Percentiles rank a stretch among this genome's conserved stretches.
These are phyloP conservation scores for Morone saxatilis DNA, from an alignment of 2,113 vertebrate species.

Conservation along the genomic window DNA sequence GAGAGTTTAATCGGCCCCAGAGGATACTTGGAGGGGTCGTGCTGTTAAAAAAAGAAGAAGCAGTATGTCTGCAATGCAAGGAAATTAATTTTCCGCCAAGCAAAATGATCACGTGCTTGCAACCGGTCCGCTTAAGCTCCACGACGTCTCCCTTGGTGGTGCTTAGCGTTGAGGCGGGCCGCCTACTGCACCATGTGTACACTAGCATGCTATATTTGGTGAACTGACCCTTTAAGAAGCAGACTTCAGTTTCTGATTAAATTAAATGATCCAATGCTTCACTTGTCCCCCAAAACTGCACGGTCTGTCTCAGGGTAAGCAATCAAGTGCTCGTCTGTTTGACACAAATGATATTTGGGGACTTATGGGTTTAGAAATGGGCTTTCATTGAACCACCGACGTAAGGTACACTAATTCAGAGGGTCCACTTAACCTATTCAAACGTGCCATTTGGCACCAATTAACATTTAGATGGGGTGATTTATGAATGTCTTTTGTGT, in stretches of 20 bases:
- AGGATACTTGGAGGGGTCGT: conserved; percentile 30
- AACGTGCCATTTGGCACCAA: conserved; percentile 68
- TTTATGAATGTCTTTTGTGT: conserved; percentile 53
- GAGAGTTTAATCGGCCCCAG: conserved; percentile 72
- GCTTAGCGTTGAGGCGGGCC: conserved; percentile 7
- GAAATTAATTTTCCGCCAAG: conserved; percentile 54
- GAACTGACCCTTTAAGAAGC: conserved; percentile 28
- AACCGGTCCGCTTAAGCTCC: conserved; percentile 18
- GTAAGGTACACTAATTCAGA: conserved; percentile 51
- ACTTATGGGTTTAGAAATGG: conserved; percentile 63
- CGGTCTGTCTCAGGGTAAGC: conserved; percentile 27
- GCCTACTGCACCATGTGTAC: background rate
- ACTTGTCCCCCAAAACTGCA: conserved; percentile 22
- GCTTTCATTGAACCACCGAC: conserved; percentile 64
- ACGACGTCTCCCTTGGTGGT: conserved; percentile 25
- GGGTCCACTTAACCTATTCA: conserved; percentile 75
- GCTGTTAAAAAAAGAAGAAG: conserved; percentile 25
- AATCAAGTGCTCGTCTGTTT: conserved; percentile 39
- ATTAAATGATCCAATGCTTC: conserved; percentile 49
- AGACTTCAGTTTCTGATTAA: conserved; percentile 36
- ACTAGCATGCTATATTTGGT: background rate
- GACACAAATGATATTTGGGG: conserved; percentile 69
- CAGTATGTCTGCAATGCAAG: conserved; percentile 42
- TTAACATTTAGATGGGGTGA: conserved; percentile 73
- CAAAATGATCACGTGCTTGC: conserved; percentile 23